Conservation (phyloP, 2,797 vertebrate species). For the Malurus leucopterus region DNA sequence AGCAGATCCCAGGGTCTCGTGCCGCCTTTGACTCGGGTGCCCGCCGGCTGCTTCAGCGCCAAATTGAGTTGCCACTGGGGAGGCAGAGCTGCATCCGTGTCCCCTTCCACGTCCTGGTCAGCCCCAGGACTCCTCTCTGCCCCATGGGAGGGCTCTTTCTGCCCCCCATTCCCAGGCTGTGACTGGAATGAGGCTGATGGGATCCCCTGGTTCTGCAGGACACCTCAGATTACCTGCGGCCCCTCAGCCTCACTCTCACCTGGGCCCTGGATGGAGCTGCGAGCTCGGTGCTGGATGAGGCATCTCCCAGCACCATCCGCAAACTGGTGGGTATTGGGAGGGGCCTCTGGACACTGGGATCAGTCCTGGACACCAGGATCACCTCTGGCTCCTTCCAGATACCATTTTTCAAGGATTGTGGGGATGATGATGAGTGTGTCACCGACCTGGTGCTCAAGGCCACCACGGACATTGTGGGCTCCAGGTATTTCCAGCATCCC, state of each 20-base stretch:
- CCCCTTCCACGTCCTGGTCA: conserved; percentile 90
- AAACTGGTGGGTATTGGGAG: conserved; percentile 78
- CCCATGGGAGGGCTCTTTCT: rapidly evolving
- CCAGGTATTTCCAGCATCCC: conserved; percentile 71
- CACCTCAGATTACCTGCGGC: conserved; percentile 90
- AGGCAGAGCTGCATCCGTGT: conserved; percentile 31
- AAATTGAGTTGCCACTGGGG: neutral
- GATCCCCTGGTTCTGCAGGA: conserved; percentile 71
- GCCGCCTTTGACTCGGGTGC: neutral
- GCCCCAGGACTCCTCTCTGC: neutral
- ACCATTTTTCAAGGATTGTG: conserved; percentile 94
- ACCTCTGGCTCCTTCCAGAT: conserved; percentile 70
- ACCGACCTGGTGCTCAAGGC: conserved; percentile 85
- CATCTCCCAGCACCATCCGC: conserved; percentile 76
- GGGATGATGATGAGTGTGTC: conserved; percentile 88
- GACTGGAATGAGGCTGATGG: rapidly evolving
- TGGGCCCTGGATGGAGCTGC: conserved; percentile 80
- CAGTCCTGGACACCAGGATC: neutral
- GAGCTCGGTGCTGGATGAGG: conserved; percentile 84
- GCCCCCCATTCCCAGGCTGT: rapidly evolving
- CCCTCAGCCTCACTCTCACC: conserved; percentile 83
- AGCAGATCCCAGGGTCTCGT: conserved; percentile 48
- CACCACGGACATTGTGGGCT: conserved; percentile 83
- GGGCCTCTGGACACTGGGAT: neutral
- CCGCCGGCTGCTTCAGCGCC: neutral